Conservation (phyloP, 2,113 vertebrate species). For the Pelecanoides urinatrix region DNA sequence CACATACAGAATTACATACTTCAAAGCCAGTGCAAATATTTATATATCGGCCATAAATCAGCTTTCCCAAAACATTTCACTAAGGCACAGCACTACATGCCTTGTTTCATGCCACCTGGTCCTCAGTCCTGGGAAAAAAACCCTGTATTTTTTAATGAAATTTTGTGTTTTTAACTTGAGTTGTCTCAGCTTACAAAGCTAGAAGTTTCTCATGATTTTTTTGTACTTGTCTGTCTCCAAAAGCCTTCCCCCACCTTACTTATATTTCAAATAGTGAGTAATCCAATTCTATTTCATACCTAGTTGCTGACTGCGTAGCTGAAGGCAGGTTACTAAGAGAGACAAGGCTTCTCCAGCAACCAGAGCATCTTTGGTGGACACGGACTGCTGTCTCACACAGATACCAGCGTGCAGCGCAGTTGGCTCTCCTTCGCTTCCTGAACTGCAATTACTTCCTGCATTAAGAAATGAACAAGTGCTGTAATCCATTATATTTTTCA, state of each 20-base stretch:
- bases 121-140: background rate
- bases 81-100: background rate
- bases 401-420: slow-evolving; percentile 91
- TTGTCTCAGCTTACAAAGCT: background rate
- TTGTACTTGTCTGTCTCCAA: background rate
- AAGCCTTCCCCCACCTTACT: background rate
- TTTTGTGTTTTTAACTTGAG: background rate
- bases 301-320: slow-evolving; percentile 94
- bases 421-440: slow-evolving; percentile 92
- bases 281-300: slow-evolving; percentile 67
- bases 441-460: slow-evolving; percentile 97
- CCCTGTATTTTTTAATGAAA: background rate
- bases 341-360: slow-evolving; percentile 96
- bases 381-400: slow-evolving; percentile 91
- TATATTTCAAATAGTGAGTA: background rate
- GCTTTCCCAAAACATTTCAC: background rate
- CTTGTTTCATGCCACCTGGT: background rate
- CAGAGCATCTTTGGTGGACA: slow-evolving; percentile 95
- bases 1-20: background rate
- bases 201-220: background rate
- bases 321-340: slow-evolving; percentile 94
- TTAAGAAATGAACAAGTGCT: background rate
- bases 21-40: slow-evolving; percentile 31
- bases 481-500: background rate
- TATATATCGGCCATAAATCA: background rate